Evolutionary conservation across 1,140 invertebrate species (phyloP), one percentile per base, ranked within the genome.

Genomic region (Psix sp.): DNA sequence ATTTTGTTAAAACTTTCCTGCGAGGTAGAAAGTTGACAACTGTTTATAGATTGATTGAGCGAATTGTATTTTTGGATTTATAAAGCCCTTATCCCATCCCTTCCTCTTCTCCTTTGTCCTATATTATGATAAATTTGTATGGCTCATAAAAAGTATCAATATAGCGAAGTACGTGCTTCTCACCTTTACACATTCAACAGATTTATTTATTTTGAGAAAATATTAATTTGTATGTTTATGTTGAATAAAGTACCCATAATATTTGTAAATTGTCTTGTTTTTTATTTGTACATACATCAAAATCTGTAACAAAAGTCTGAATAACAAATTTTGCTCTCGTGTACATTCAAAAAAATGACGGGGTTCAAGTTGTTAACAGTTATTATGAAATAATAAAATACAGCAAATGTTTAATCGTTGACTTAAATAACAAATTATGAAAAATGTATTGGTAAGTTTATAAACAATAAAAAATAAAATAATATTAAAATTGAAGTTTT

Each of bases 1-100:
- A 77, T 78, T 80, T 80, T 78, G 77, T 84, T 79, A 65, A 60
- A 56, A 59, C 35, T 35, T 31, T 36, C 43, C 78, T 54, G 20
- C 46, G 16, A 10, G 29, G 46, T 42, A 72, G 49, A 48, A 76
- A 46, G 52, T 20, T 66, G 66, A 70, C 68, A 77, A 76, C 57
- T 59, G 45, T 77, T 70, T 75, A 59, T 59, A 24, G 3, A 77
- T 39, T 45, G 42, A 65, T 52, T 65, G 14, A 31, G 24, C 31
- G 36, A 35, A 39, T 51, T 43, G 36, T 62, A 51, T 52, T 63
- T 65, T 65, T 9, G 33, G 10, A 36, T 56, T 56, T 66, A 40
- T 66, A 56, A 14, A 35, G 15, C n/a, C n/a, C n/a, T n/a, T n/a
- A n/a, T n/a, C n/a, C n/a, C n/a, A n/a, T n/a, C n/a, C n/a, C n/a